A percentile compares a stretch with the other conserved stretches of the same genome.
Evolutionary conservation across 2,113 vertebrate genomes (phyloP).

Genomic region (Mohoua ochrocephala): DNA sequence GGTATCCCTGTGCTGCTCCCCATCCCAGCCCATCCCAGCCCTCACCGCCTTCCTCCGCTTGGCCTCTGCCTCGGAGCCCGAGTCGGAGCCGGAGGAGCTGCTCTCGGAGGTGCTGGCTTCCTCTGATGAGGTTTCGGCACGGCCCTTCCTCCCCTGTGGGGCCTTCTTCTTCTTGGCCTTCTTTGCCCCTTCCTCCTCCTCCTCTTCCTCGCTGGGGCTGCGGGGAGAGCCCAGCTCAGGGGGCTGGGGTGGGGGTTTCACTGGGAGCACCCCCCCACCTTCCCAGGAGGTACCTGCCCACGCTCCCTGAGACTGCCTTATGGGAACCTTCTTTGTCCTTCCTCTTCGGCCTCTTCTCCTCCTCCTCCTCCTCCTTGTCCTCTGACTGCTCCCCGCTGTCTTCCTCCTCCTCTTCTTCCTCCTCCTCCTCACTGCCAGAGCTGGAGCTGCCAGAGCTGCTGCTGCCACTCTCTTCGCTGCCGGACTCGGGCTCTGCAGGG

Average conservation of each 20-base stretch:
- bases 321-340: conserved; percentile 67
- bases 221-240: neutral
- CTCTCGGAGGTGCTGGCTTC: conserved; percentile 84
- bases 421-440: conserved; percentile 75
- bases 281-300: conserved; percentile 61
- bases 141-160: conserved; percentile 41
- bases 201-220: conserved; percentile 82
- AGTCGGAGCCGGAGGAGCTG: conserved; percentile 81
- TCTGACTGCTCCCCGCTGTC: conserved; percentile 77
- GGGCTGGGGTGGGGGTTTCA: fast-evolving
- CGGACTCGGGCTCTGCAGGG: conserved; percentile 80
- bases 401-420: conserved; percentile 75
- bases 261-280: fast-evolving
- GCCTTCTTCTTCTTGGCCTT: conserved; percentile 70
- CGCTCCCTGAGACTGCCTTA: conserved; percentile 59
- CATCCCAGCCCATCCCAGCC: neutral
- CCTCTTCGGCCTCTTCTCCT: conserved; percentile 67
- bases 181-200: conserved; percentile 55
- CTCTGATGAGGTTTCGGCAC: conserved; percentile 76
- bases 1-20: fast-evolving
- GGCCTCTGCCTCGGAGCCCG: conserved; percentile 72
- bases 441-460: conserved; percentile 66
- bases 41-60: conserved; percentile 80
- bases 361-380: conserved; percentile 77
- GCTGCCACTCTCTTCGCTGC: conserved; percentile 74